A percentile compares a stretch with the other conserved stretches of the same genome.
Conservation (phyloP, 2,113 vertebrate genomes). For the Sylvilagus bachmani region DNA sequence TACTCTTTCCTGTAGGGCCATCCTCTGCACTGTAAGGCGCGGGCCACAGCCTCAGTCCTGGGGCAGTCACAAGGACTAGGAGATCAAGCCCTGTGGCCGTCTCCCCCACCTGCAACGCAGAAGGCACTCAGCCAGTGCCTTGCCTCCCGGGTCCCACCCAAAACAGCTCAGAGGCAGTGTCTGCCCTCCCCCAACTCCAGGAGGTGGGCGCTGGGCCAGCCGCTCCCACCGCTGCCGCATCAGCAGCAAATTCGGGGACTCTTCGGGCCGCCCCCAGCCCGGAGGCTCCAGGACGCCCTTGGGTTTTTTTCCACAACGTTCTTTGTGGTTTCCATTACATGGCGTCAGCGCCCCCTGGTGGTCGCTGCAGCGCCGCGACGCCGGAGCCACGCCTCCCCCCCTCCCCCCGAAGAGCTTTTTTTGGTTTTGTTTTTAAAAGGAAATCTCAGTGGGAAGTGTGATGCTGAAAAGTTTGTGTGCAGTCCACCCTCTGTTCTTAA, state of each 20-base stretch:
- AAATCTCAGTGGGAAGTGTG: neutral
- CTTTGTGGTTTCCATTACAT: neutral
- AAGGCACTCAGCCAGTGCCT: no score
- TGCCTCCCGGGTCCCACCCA: no score
- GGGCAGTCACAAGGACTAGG: no score
- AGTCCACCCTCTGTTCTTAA: neutral
- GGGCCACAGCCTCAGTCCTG: no score
- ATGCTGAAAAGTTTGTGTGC: neutral
- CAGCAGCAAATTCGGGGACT: no score
- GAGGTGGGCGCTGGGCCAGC: neutral
- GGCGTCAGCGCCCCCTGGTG: conserved; percentile 63
- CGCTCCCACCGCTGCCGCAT: no score
- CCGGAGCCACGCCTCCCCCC: neutral
- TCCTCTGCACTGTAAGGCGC: no score
- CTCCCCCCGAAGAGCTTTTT: neutral
- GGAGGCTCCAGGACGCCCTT: neutral
- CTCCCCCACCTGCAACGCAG: no score
- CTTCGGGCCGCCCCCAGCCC: neutral
- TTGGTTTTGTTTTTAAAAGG: neutral
- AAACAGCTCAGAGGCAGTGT: no score
- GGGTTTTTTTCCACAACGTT: neutral
- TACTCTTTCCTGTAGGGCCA: no score
- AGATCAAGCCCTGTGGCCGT: no score
- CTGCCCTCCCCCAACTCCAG: no score
- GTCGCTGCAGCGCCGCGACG: neutral